Conservation (phyloP, 2,797 vertebrate species). For the Gadopsis bispinosus region DNA sequence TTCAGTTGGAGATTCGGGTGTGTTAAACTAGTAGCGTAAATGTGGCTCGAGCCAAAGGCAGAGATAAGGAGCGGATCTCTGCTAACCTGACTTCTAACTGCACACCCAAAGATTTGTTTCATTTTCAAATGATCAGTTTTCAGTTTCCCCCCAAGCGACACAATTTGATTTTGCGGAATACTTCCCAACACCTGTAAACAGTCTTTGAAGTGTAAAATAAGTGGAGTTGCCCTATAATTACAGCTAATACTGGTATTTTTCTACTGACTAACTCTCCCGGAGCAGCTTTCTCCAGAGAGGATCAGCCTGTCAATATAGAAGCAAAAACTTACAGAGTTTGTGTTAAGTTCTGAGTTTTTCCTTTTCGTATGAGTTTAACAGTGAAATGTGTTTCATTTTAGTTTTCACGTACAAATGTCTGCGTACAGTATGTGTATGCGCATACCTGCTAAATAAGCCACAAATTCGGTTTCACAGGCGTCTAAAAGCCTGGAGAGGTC, state of each 20-base stretch:
- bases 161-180: slow-evolving; percentile 2
- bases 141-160: background rate
- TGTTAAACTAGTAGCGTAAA: background rate
- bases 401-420: background rate
- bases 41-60: background rate
- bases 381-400: background rate
- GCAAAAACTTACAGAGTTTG: background rate
- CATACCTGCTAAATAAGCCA: slow-evolving; percentile 18
- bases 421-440: background rate
- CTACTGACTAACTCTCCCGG: background rate
- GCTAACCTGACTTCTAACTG: background rate
- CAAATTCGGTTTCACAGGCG: slow-evolving; percentile 18
- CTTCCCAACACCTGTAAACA: slow-evolving; percentile 8
- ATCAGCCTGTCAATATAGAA: background rate
- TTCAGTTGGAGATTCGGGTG: background rate
- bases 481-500: slow-evolving; percentile 11
- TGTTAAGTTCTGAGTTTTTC: background rate
- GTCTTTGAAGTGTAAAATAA: slow-evolving; percentile 7
- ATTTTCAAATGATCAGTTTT: slow-evolving; percentile 5
- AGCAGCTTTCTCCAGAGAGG: background rate
- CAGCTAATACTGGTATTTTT: background rate
- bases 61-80: background rate
- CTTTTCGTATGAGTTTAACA: slow-evolving; percentile 7
- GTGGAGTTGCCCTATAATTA: background rate
- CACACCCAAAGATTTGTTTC: background rate